A percentile compares a stretch with the other conserved stretches of the same genome.
Evolutionary conservation across 2,797 vertebrate species (phyloP).

Genomic region (Monodelphis domestica): DNA sequence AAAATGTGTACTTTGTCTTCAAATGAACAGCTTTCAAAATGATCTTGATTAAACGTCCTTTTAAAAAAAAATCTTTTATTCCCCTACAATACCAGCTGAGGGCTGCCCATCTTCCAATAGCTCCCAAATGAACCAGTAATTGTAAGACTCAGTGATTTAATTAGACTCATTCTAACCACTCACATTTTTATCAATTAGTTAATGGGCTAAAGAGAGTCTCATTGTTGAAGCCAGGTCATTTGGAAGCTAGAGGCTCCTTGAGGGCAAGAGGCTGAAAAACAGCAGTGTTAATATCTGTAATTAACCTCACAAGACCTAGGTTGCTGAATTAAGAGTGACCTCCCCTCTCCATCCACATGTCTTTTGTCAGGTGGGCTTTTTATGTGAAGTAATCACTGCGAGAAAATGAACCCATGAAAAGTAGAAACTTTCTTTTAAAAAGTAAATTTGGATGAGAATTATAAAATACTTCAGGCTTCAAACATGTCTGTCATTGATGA

Average conservation of each 20-base stretch:
- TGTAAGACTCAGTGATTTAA: constrained; percentile 89
- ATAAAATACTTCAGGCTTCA: constrained; percentile 68
- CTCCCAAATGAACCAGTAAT: constrained; percentile 87
- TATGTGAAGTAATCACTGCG: constrained; percentile 82
- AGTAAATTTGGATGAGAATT: constrained; percentile 63
- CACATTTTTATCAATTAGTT: constrained; percentile 92
- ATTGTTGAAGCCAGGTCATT: constrained; percentile 89
- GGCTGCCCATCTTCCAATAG: constrained; percentile 87
- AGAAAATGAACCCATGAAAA: constrained; percentile 74
- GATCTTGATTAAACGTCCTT: constrained; percentile 87
- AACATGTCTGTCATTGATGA: constrained; percentile 74
- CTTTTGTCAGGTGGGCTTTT: constrained; percentile 84
- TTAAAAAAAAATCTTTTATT: constrained; percentile 89
- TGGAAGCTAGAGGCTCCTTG: constrained; percentile 88
- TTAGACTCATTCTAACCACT: constrained; percentile 90
- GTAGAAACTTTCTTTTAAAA: constrained; percentile 45
- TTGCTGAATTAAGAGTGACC: constrained; percentile 87
- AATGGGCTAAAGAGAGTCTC: constrained; percentile 89
- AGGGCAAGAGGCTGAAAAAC: constrained; percentile 89
- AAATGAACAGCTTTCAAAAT: constrained; percentile 88
- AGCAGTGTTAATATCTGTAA: constrained; percentile 89
- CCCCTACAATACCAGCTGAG: constrained; percentile 85
- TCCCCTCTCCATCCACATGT: constrained; percentile 82
- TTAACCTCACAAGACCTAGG: constrained; percentile 88
- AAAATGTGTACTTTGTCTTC: constrained; percentile 87